Conservation (phyloP, 2,113 vertebrate genomes). For the Labrus mixtus region DNA sequence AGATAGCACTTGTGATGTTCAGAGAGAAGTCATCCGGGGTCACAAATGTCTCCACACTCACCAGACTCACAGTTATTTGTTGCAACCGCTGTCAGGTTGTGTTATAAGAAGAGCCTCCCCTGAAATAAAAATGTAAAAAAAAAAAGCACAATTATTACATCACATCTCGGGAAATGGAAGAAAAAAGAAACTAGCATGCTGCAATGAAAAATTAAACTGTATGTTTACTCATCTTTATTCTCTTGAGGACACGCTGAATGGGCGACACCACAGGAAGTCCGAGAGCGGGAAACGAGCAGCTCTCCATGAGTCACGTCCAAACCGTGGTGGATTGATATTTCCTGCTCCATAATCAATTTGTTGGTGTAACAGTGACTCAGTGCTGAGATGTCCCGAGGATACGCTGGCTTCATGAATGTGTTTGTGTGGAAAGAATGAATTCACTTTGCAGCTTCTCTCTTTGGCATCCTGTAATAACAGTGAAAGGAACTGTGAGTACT, state of each 20-base stretch:
- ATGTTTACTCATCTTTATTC: background rate
- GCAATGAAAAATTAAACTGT: conserved; percentile 22
- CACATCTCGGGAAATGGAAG: conserved; percentile 1
- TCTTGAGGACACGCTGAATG: background rate
- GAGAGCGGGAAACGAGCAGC: background rate
- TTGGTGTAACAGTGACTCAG: conserved; percentile 42
- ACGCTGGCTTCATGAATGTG: background rate
- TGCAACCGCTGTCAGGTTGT: background rate
- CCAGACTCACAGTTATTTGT: background rate
- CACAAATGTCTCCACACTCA: background rate
- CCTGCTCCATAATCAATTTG: conserved; percentile 35
- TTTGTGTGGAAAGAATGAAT: background rate
- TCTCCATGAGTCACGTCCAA: conserved; percentile 32
- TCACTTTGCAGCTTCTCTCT: too few species aligned
- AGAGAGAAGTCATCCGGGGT: background rate
- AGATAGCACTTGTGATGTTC: background rate
- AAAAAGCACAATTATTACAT: background rate
- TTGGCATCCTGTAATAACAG: too few species aligned
- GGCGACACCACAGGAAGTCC: conserved; percentile 20
- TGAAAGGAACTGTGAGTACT: background rate
- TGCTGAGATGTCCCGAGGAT: background rate
- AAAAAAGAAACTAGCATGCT: background rate
- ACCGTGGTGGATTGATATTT: conserved; percentile 24
- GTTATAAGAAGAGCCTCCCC: conserved; percentile 12
- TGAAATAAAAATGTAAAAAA: background rate